phyloP scores from a whole-genome alignment of 2,113 vertebrate genomes.

The Paracanthobrama guichenoti region DNA sequence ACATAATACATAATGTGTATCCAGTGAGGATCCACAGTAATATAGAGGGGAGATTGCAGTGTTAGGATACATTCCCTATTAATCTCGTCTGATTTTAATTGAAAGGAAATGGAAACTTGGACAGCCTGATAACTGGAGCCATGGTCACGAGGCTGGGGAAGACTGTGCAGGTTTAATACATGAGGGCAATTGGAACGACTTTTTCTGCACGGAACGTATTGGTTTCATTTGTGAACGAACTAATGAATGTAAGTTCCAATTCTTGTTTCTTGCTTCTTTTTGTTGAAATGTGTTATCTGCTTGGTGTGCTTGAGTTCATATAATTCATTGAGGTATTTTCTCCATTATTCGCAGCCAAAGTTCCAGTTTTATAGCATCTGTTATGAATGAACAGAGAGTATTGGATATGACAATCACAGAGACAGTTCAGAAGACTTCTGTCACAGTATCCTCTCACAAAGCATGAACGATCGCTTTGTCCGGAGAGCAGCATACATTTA shows the following conservation, averaged over 20 bases:
- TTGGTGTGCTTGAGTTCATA: background rate
- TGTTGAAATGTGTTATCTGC: background rate
- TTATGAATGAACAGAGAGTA: constrained; percentile 39
- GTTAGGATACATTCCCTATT: background rate
- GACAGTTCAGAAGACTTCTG: constrained; percentile 45
- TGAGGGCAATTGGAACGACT: constrained; percentile 92
- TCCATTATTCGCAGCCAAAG: constrained; percentile 58
- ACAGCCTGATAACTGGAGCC: constrained; percentile 95
- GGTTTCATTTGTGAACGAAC: constrained; percentile 91
- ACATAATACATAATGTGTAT: background rate
- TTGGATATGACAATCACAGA: constrained; percentile 55
- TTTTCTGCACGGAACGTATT: constrained; percentile 89
- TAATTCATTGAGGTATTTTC: constrained; percentile 16
- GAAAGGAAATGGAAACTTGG: constrained; percentile 91
- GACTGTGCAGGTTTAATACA: constrained; percentile 91
- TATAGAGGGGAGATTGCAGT: background rate
- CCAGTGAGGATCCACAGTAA: background rate
- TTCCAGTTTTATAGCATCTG: constrained; percentile 72
- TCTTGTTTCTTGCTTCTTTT: background rate
- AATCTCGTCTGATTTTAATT: constrained; percentile 43
- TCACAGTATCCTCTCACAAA: constrained; percentile 33
- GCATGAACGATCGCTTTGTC: constrained; percentile 51
- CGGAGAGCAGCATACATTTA: constrained; percentile 48
- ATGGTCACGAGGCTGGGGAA: constrained; percentile 84
- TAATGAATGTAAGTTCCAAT: constrained; percentile 72